phyloP scores from a whole-genome alignment of 2,113 vertebrate genomes.

The Scalopus aquaticus region DNA sequence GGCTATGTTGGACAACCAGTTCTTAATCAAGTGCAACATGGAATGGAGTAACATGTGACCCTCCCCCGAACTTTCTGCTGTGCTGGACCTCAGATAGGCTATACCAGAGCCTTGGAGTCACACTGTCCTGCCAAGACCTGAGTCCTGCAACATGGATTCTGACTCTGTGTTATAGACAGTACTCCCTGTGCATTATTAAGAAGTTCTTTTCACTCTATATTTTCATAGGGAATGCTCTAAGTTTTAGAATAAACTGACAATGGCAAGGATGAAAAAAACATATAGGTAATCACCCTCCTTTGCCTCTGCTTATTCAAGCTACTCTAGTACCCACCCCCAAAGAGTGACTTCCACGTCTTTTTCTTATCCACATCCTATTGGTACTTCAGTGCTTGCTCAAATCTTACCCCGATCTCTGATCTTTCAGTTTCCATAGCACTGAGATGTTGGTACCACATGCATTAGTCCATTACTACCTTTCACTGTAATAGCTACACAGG shows the following conservation, averaged over 20 bases:
- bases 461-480: background rate
- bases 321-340: background rate
- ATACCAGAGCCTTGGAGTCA: background rate
- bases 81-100: background rate
- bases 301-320: background rate
- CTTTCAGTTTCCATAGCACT: background rate
- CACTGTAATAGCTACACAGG: background rate
- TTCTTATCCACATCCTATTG: background rate
- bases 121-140: background rate
- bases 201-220: background rate
- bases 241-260: constrained; percentile 31
- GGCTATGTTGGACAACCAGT: background rate
- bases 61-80: too few species aligned
- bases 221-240: constrained; percentile 10
- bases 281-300: background rate
- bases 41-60: background rate
- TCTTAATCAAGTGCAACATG: background rate
- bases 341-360: background rate
- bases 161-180: background rate
- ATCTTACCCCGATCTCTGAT: background rate
- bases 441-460: background rate
- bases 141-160: background rate
- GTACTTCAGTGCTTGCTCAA: background rate
- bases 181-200: background rate
- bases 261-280: background rate